Conservation (phyloP, 2,797 vertebrate species). For the Orestias chungarensis region DNA sequence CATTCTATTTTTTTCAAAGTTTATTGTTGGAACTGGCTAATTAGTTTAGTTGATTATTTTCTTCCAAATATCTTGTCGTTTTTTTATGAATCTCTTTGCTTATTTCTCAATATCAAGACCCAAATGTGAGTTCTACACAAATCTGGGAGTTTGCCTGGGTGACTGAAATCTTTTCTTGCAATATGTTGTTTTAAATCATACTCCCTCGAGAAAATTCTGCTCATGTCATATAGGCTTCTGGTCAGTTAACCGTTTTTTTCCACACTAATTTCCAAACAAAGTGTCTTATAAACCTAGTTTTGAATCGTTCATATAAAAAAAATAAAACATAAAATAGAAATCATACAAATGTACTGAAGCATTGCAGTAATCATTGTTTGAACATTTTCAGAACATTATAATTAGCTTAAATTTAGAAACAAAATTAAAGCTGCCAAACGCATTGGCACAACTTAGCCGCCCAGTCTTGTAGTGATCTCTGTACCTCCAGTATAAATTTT, state of each 20-base stretch:
- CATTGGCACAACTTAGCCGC: too few species aligned
- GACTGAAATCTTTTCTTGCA: background rate
- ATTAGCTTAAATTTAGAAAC: too few species aligned
- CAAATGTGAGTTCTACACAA: constrained; percentile 48
- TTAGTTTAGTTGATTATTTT: constrained; percentile 67
- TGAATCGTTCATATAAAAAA: background rate
- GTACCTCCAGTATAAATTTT: too few species aligned
- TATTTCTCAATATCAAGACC: constrained; percentile 49
- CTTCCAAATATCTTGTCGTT: constrained; percentile 49
- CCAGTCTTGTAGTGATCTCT: too few species aligned
- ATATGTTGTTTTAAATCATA: background rate
- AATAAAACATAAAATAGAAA: background rate
- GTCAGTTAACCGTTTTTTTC: background rate
- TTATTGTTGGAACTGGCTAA: constrained; percentile 70
- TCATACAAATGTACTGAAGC: background rate
- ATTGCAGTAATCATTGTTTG: background rate
- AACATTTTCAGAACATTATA: too few species aligned
- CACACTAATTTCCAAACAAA: background rate
- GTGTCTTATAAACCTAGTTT: background rate
- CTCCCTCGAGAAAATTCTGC: background rate
- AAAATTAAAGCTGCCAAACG: too few species aligned
- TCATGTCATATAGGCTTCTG: background rate
- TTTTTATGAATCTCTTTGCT: constrained; percentile 62
- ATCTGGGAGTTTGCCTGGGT: constrained; percentile 52
- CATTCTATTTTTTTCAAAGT: constrained; percentile 74